A percentile compares a stretch with the other conserved stretches of the same genome.
phyloP scores from a whole-genome alignment of 2,888 invertebrate genomes.

The Ennomos quercinarius region DNA sequence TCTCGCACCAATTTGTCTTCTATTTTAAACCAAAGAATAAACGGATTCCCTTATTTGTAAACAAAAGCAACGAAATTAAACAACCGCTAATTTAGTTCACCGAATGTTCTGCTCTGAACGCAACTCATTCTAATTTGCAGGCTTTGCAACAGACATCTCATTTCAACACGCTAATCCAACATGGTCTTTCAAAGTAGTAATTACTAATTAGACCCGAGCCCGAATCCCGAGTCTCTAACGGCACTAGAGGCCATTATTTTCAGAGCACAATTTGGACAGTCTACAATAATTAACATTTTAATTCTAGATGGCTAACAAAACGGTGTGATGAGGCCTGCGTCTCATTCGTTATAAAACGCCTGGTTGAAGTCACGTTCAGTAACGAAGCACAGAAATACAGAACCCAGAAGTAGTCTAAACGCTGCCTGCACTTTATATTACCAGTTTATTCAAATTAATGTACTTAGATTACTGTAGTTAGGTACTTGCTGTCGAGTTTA shows the following conservation, averaged over 20 bases:
- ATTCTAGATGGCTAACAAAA: conserved; percentile 28
- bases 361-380: neutral
- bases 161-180: conserved; percentile 6
- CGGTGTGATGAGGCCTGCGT: conserved; percentile 11
- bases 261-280: conserved; percentile 15
- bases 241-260: conserved; percentile 1
- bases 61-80: too few species aligned
- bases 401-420: too few species aligned
- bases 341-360: conserved; percentile 2
- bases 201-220: conserved; percentile 2
- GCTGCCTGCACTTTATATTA: too few species aligned
- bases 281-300: conserved; percentile 32
- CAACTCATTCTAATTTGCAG: conserved; percentile 4
- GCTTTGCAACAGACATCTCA: conserved; percentile 2
- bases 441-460: too few species aligned
- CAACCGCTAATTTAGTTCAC: too few species aligned
- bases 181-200: conserved; percentile 18
- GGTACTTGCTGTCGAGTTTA: too few species aligned
- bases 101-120: neutral
- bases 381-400: too few species aligned
- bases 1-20: too few species aligned
- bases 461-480: too few species aligned
- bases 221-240: neutral
- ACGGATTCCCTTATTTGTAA: too few species aligned
- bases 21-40: too few species aligned